Evolutionary conservation across 2,797 vertebrate species (phyloP), one percentile per base, ranked within the genome.

Genomic region (Ambastaia sidthimunki): DNA sequence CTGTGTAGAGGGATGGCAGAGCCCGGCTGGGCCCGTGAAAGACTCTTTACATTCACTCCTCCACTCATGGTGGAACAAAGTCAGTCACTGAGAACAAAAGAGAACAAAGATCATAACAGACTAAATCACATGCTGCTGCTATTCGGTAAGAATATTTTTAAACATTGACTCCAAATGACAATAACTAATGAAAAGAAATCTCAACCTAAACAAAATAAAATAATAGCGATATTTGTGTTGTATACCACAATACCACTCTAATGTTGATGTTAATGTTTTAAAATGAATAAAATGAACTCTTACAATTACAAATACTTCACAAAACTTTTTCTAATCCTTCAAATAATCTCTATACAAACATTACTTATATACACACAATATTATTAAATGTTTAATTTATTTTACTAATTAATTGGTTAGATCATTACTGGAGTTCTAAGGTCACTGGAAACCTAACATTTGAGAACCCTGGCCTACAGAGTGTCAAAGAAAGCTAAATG

Each of bases 1-100:
- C 91, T 91, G 21, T 95, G 94, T 80, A 95, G 93, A 0, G 96
- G 95, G 86, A 96, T 96, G 85, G 95, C 93, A 0, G 96, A 96
- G n/a, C 87, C 71, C 16, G 90, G 87, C 75, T 94, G 91, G 76
- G 90, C 89, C 74, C 91, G 90, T 80, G 92, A 75, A 4, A 88
- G 55, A 0, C 93, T 87, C 86, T 92, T 95, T 77, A 96, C 79
- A 0, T 95, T 94, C 88, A 95, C 90, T 75, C 86, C 95, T 60
- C 94, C 94, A 19, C 95, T 96, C 96, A 96, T 95, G 78, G 78
- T 89, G 73, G 76, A 41, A 0, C 13, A 82, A 81, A 84, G 52
- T 89, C 90, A 72, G 65, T 76, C 16, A 34, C 71, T 86, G 28
- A 86, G 68, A 41, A 84, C 9, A 57, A 82, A 72, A 57, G n/a